phyloP scores from a whole-genome alignment of 2,113 vertebrate genomes.

The Serilophus lunatus region DNA sequence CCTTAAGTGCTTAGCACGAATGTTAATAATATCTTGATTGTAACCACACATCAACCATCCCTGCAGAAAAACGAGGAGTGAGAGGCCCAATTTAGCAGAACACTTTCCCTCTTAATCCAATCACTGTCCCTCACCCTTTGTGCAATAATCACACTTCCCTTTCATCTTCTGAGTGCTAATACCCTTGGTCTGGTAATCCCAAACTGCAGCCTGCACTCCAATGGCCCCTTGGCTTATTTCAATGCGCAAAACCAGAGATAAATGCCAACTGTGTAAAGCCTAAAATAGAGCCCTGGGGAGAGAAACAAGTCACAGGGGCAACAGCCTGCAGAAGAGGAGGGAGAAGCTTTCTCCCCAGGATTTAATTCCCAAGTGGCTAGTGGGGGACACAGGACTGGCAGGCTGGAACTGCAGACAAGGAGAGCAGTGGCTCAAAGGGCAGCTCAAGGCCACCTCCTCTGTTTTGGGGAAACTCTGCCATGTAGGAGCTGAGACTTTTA shows the following conservation, averaged over 20 bases:
- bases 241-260: background rate
- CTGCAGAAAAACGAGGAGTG: background rate
- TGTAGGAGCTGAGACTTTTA: accelerated
- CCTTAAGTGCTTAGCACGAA: background rate
- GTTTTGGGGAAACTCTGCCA: background rate
- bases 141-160: background rate
- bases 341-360: background rate
- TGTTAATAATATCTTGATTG: background rate
- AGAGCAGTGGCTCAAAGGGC: background rate
- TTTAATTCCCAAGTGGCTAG: background rate
- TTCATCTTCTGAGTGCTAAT: constrained; percentile 55
- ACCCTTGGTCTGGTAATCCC: constrained; percentile 31
- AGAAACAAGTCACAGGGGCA: background rate
- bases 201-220: background rate
- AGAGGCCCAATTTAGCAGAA: constrained; percentile 11
- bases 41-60: constrained; percentile 1
- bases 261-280: background rate
- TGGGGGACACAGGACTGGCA: background rate
- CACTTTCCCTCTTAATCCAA: constrained; percentile 7
- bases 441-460: background rate
- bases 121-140: constrained; percentile 30
- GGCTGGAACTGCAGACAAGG: background rate
- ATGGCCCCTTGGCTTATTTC: background rate
- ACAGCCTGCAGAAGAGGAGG: background rate
- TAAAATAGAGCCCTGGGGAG: background rate